Evolutionary conservation across 2,113 vertebrate species (phyloP), one percentile per base, ranked within the genome.

Genomic region (Panurus biarmicus): DNA sequence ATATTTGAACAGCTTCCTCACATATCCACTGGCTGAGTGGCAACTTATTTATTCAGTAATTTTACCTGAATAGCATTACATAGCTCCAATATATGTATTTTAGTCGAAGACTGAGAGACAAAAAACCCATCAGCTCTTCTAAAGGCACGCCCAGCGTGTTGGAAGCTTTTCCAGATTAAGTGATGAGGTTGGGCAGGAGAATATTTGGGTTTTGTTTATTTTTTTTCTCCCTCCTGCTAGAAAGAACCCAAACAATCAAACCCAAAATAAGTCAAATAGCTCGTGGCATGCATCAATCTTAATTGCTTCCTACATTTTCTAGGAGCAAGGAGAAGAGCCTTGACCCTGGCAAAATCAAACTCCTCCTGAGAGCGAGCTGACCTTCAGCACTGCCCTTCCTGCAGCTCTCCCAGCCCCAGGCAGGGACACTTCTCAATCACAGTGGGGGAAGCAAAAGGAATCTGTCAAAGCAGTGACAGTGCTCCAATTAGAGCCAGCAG

Each of bases 241-340:
- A 79, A 81, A 9, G 19, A 42, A 31, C 80, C 73, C 73, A 96
- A 76, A 84, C 91, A 93, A 71, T 11, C 28, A 58, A 79, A 82
- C 9, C 48, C 57, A 83, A 96, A 87, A 73, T 22, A 61, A 95
- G 75, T 94, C 93, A 85, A 96, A 84, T 5, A 91, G 74, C 93
- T 96, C 77, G 62, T 38, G 54, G 38, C 93, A 86, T 17, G 20
- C 94, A 96, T 90, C 93, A 84, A 96, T 93, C 81, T 94, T 97
- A 97, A 98, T 97, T 97, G 94, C 51, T 95, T 95, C 96, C 95
- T 85, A 83, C 77, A 60, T 96, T 97, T 97, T 89, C 87, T 14
- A 73, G 89, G 77, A 93, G 86, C 47, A 71, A 93, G 64, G 50
- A 76, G 65, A 87, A 79, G 95, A 96, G 74, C 84, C 83, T 67